phyloP scores from a whole-genome alignment of 1,140 invertebrate species.

The Leptonema lineaticorne region DNA sequence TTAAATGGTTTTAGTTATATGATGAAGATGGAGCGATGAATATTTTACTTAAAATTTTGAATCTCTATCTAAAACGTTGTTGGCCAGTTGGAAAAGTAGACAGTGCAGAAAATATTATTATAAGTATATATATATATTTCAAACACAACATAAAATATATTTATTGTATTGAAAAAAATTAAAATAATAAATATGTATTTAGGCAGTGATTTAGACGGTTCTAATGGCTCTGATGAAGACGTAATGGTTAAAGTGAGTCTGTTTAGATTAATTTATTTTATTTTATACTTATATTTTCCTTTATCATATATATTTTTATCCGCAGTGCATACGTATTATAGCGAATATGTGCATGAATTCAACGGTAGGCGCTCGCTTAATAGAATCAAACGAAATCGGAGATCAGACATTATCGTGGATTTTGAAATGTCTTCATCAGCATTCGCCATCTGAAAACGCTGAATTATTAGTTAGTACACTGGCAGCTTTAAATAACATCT shows the following conservation, averaged over 20 bases:
- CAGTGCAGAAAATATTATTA: conserved; percentile 43
- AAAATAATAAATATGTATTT: conserved; percentile 21
- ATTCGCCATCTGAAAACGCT: conserved; percentile 44
- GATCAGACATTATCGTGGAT: conserved; percentile 46
- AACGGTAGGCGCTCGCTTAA: conserved; percentile 45
- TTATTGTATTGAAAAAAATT: conserved; percentile 14
- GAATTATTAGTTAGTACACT: conserved; percentile 50
- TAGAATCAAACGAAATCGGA: conserved; percentile 42
- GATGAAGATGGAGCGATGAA: conserved; percentile 59
- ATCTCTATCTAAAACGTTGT: conserved; percentile 57
- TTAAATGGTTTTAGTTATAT: conserved; percentile 57
- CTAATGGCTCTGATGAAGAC: conserved; percentile 62
- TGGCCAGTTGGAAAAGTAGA: conserved; percentile 45
- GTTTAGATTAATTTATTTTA: neutral
- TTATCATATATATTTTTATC: neutral
- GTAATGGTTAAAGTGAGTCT: conserved; percentile 64
- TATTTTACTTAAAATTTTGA: conserved; percentile 59
- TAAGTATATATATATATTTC: conserved; percentile 37
- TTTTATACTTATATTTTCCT: conserved; percentile 21
- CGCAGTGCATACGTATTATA: conserved; percentile 51
- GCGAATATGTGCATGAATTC: conserved; percentile 52
- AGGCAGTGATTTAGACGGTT: conserved; percentile 55
- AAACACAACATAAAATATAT: conserved; percentile 43
- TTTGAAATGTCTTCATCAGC: conserved; percentile 47
- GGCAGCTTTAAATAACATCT: conserved; percentile 53